Evolutionary conservation across 2,888 invertebrate genomes (phyloP).

Genomic region (Lymantria monacha): DNA sequence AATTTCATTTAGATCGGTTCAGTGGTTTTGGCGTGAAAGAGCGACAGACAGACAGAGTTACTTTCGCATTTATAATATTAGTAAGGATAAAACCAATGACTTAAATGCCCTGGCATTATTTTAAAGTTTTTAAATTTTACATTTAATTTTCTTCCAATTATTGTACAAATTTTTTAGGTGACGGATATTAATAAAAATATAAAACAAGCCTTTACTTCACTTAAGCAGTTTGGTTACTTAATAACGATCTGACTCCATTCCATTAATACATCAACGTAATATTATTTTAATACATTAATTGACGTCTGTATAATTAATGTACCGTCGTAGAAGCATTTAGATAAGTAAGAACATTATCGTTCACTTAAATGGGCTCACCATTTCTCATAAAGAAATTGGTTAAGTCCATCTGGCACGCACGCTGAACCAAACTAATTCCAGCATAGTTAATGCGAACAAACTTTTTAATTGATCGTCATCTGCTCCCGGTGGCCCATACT

Average conservation of each 20-base stretch:
- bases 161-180: background rate
- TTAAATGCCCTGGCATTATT: too few species aligned
- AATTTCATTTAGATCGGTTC: too few species aligned
- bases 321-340: conserved; percentile 17
- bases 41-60: too few species aligned
- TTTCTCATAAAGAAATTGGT: conserved; percentile 58
- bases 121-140: background rate
- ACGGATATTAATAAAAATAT: background rate
- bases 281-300: conserved; percentile 8
- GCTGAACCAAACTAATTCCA: conserved; percentile 60
- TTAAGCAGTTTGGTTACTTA: background rate
- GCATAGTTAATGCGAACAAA: conserved; percentile 75
- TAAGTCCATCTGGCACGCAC: conserved; percentile 71
- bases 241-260: background rate
- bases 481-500: conserved; percentile 44
- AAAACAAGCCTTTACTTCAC: background rate
- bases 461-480: conserved; percentile 80
- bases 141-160: background rate
- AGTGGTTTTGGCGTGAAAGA: too few species aligned
- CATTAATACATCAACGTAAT: background rate
- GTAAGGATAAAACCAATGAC: too few species aligned
- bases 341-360: conserved; percentile 26
- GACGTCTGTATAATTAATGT: conserved; percentile 11
- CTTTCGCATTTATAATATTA: too few species aligned
- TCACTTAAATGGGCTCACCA: conserved; percentile 15